A percentile compares a stretch with the other conserved stretches of the same genome.
phyloP scores from a whole-genome alignment of 2,888 invertebrate genomes.

The Lasius fuliginosus region DNA sequence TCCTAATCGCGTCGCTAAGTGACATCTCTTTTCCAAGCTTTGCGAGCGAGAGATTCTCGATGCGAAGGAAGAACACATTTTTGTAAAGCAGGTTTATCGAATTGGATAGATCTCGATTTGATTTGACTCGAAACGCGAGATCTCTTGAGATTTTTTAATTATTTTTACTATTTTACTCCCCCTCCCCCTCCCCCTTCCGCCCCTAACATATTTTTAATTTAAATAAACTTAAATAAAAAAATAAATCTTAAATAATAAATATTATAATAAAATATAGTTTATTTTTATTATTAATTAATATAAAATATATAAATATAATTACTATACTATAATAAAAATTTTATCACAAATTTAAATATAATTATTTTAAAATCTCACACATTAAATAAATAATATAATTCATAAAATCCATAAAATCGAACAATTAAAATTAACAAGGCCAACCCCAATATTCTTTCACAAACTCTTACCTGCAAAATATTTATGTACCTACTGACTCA shows the following conservation, averaged over 20 bases:
- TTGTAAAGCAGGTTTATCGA: neutral
- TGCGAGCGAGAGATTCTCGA: neutral
- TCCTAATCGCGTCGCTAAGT: neutral
- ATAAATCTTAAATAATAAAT: neutral
- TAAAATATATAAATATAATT: neutral
- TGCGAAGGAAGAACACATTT: neutral
- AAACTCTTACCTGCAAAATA: no score
- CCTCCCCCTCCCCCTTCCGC: no score
- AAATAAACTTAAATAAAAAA: neutral
- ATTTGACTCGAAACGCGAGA: neutral
- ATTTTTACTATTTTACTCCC: neutral
- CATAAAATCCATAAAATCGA: neutral
- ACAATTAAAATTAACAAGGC: neutral
- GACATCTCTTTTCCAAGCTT: neutral
- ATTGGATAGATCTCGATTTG: neutral
- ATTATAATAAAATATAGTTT: neutral
- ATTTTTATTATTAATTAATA: neutral
- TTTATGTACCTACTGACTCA: neutral
- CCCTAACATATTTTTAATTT: no score
- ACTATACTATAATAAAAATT: no score
- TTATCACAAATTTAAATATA: no score
- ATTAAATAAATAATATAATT: neutral
- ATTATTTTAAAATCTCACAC: no score
- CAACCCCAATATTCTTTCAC: neutral
- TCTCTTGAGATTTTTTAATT: neutral